Conservation (phyloP, 2,113 vertebrate species). For the Nothocercus nigrocapillus region DNA sequence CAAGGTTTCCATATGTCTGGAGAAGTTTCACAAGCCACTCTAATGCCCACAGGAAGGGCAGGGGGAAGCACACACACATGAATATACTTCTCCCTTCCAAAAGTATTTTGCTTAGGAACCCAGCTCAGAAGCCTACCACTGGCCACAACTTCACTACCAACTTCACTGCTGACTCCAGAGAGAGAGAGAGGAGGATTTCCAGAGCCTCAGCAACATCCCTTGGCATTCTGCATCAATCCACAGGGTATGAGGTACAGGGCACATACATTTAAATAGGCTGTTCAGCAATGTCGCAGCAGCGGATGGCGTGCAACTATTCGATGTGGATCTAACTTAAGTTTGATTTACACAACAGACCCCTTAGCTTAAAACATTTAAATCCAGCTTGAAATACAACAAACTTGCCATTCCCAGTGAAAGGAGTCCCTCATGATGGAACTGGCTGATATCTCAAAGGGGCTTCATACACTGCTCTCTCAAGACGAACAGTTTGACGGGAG, state of each 20-base stretch:
- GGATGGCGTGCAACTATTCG: background rate
- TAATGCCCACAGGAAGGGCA: background rate
- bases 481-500: fast-evolving
- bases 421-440: background rate
- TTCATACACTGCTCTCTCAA: background rate
- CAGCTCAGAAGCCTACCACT: background rate
- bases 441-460: background rate
- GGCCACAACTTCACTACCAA: background rate
- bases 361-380: background rate
- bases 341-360: background rate
- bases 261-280: background rate
- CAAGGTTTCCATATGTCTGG: background rate
- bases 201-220: background rate
- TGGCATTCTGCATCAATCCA: background rate
- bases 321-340: background rate
- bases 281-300: background rate
- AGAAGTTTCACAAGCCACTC: background rate
- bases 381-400: background rate
- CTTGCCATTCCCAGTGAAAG: background rate
- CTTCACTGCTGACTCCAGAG: background rate
- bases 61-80: no score
- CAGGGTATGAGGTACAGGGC: background rate
- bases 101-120: background rate
- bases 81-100: background rate
- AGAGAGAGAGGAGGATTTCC: background rate